These are phyloP conservation scores for Hemiprocne comata DNA, from an alignment of 2,113 vertebrate genomes.

Conservation along the genomic window DNA sequence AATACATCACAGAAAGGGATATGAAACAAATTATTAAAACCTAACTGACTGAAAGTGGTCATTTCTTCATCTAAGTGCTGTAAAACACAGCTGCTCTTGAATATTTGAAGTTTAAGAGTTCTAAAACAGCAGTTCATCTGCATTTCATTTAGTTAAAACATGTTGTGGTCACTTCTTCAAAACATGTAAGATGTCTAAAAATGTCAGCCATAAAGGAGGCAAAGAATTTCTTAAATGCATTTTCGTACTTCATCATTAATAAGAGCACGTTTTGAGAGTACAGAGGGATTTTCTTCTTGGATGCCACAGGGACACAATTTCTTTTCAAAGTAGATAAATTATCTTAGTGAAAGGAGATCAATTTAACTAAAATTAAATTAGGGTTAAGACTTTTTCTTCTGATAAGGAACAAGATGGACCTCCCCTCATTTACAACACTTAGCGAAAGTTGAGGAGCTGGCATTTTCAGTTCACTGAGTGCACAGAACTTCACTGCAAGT, in stretches of 20 bases:
- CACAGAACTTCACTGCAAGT: neutral
- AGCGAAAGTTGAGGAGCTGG: neutral
- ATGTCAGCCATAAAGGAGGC: neutral
- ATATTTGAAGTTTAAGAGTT: neutral
- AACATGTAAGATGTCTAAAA: neutral
- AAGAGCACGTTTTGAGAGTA: neutral
- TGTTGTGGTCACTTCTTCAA: neutral
- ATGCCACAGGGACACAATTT: neutral
- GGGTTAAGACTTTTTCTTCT: neutral
- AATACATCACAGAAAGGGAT: neutral
- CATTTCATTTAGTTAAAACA: neutral
- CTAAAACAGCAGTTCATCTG: neutral
- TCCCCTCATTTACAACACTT: neutral
- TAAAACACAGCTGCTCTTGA: neutral
- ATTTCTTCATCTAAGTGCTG: neutral
- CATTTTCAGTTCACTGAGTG: neutral
- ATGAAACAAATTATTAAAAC: neutral
- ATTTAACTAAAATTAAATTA: neutral
- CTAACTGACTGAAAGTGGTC: rapidly evolving
- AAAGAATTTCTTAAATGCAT: neutral
- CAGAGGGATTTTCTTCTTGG: neutral
- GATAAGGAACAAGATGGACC: neutral
- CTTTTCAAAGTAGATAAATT: neutral
- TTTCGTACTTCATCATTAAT: neutral
- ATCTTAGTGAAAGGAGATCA: neutral